Base-by-base conservation (phyloP, 1,140 invertebrate species). In the Stegodyphus dumicola region DNA sequence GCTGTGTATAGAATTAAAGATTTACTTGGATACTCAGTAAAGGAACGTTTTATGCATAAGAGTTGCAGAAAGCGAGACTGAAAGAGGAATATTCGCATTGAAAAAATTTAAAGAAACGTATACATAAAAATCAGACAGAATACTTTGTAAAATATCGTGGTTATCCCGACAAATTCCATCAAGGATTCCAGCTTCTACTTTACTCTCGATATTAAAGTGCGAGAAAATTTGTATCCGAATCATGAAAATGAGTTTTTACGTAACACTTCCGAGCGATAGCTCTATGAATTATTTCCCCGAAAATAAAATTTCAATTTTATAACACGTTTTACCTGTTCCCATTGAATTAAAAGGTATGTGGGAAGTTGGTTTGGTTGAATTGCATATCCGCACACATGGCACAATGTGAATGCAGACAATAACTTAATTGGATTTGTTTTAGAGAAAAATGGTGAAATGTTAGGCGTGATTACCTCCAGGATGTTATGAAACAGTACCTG, bases 31-130 rank as follows among this genome's bases (percentile, higher is more conserved):
- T 66, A 88, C 2, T 13, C 15, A 64, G 87, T 17, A 48, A 51
- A 18, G 77, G 80, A 60, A 80, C 66, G 9, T 87, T 87, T 53
- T 87, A 86, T 76, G 15, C 48, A 76, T 18, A 87, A 33, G 18
- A 60, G 66, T 51, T 78, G 10, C 18, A 56, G n/a, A 13, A 67
- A 17, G 65, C 6, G 13, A 13, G n/a, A 67, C 65, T 17, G 7
- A 67, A 67, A 67, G 17, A 67, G 1, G 65, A 67, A 17, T 67
- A n/a, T 18, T n/a, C 1, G 7, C 11, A 18, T 67, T 18, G 65
- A 67, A 67, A 67, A 67, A 1, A n/a, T n/a, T 7, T 67, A 15
- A 67, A 1, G 17, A 67, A 67, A 17, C 56, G 56, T 9, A 10
- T 15, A 2, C 9, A 5, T 15, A 67, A 67, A 67, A 67, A 17